phyloP scores from a whole-genome alignment of 2,888 invertebrate species.

The Neoaliturus tenellus region DNA sequence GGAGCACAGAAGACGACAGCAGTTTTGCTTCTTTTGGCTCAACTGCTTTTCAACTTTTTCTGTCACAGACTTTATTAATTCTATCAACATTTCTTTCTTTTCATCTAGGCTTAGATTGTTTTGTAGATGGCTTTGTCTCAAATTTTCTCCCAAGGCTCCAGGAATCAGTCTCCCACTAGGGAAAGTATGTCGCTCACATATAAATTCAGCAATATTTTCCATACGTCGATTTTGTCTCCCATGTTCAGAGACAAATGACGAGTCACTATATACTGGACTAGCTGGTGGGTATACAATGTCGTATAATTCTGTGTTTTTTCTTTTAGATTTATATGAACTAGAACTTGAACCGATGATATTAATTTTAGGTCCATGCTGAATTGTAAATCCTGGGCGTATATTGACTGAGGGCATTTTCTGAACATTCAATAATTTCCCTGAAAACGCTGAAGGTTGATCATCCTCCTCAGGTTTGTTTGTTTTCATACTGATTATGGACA shows the following conservation, averaged over 20 bases:
- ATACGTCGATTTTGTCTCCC: neutral
- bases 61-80: conserved; percentile 6
- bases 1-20: conserved; percentile 24
- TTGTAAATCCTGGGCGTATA: conserved; percentile 33
- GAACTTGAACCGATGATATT: conserved; percentile 1
- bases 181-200: conserved; percentile 31
- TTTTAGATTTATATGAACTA: neutral
- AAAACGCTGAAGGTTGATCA: neutral
- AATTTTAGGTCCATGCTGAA: conserved; percentile 38
- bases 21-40: neutral
- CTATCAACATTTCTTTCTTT: conserved; percentile 16
- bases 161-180: conserved; percentile 22
- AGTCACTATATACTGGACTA: neutral
- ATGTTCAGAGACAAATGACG: neutral
- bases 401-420: conserved; percentile 40
- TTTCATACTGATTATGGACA: conserved; percentile 19
- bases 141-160: neutral
- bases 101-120: conserved; percentile 2
- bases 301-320: conserved; percentile 37
- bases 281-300: conserved; percentile 21
- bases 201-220: neutral
- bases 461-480: conserved; percentile 26
- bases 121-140: neutral
- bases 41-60: conserved; percentile 36
- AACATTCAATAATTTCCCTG: neutral